These are phyloP conservation scores for Bugula neritina DNA, from an alignment of 2,888 invertebrate species.

Conservation along the genomic window DNA sequence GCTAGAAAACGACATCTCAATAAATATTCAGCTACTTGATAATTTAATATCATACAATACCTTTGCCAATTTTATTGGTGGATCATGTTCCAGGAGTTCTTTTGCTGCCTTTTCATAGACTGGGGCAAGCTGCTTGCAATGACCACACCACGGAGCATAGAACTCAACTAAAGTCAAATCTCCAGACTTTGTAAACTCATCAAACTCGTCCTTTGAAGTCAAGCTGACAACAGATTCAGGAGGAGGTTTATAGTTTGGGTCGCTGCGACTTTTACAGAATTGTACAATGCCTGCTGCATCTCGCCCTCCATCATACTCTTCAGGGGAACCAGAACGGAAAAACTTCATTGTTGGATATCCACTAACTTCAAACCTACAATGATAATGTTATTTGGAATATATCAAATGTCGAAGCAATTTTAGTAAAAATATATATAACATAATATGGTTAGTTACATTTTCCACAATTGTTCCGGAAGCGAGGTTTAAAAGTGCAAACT, in stretches of 20 bases:
- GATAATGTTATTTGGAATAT: no score
- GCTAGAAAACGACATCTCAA: no score
- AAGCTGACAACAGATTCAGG: conserved; percentile 56
- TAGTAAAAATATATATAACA: no score
- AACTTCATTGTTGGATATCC: conserved; percentile 58
- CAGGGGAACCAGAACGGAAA: conserved; percentile 48
- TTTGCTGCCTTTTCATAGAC: conserved; percentile 58
- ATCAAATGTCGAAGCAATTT: no score
- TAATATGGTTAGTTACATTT: no score
- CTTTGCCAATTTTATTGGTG: conserved; percentile 57
- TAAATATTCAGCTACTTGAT: no score
- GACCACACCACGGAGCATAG: conserved; percentile 61
- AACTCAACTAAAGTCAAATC: conserved; percentile 58
- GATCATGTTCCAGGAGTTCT: conserved; percentile 44
- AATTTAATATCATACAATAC: conserved; percentile 46
- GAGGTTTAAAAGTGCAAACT: no score
- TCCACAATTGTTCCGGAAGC: no score
- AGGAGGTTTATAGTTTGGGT: conserved; percentile 59
- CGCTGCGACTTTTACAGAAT: conserved; percentile 56
- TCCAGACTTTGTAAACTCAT: conserved; percentile 53
- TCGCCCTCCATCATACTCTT: conserved; percentile 48
- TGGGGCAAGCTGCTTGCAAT: conserved; percentile 57
- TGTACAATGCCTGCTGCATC: conserved; percentile 53
- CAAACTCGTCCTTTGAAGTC: conserved; percentile 47
- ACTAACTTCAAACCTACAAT: conserved; percentile 52